phyloP scores from a whole-genome alignment of 2,113 vertebrate species.

The Nyctibius bracteatus region DNA sequence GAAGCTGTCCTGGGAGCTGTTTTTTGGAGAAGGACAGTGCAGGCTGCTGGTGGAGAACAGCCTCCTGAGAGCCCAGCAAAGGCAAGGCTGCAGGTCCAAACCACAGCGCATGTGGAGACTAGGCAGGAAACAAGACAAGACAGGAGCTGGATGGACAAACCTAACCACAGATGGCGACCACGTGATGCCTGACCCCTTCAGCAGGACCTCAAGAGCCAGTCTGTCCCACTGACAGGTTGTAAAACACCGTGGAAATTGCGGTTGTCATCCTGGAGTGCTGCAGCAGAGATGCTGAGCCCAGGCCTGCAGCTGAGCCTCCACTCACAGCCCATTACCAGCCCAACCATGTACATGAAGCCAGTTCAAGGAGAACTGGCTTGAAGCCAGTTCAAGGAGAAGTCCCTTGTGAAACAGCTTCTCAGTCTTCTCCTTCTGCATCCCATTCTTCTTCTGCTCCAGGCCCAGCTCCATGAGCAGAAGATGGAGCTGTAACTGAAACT shows the following conservation, averaged over 20 bases:
- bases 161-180: neutral
- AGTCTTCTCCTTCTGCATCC: neutral
- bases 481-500: neutral
- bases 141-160: neutral
- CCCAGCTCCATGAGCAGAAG: neutral
- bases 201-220: neutral
- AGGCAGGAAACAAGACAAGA: neutral
- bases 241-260: neutral
- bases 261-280: neutral
- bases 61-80: neutral
- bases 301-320: neutral
- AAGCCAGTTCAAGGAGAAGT: neutral
- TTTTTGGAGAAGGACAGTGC: neutral
- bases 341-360: neutral
- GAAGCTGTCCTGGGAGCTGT: neutral
- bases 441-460: neutral
- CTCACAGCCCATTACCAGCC: neutral
- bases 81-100: neutral
- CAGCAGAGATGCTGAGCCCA: neutral
- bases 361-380: neutral
- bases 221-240: neutral
- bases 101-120: neutral
- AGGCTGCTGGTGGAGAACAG: neutral
- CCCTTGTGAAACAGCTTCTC: neutral
- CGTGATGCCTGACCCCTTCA: neutral